Percentiles rank a stretch among this genome's conserved stretches.
phyloP scores from a whole-genome alignment of 2,797 vertebrate species.

The Microtus agrestis region DNA sequence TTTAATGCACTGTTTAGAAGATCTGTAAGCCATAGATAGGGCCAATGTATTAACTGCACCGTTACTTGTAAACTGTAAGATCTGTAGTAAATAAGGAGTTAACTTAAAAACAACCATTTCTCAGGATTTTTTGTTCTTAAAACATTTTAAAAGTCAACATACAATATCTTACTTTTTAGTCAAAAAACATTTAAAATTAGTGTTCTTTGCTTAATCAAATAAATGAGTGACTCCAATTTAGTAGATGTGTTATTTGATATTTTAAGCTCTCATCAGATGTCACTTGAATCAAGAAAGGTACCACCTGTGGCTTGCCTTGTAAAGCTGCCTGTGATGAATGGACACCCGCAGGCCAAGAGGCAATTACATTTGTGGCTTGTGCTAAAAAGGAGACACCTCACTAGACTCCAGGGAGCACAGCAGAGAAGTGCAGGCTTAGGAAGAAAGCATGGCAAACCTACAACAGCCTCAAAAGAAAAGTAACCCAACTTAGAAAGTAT shows the following conservation, averaged over 20 bases:
- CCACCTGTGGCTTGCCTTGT: conserved; percentile 90
- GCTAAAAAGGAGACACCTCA: conserved; percentile 88
- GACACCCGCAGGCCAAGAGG: conserved; percentile 89
- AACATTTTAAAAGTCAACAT: conserved; percentile 79
- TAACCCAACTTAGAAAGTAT: background rate
- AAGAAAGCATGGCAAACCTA: conserved; percentile 82
- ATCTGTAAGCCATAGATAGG: background rate
- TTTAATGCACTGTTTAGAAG: conserved; percentile 1
- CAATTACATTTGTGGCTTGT: conserved; percentile 91
- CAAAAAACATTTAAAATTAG: conserved; percentile 85
- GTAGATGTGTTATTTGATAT: conserved; percentile 88
- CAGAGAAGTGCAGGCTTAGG: conserved; percentile 87
- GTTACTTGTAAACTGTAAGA: conserved; percentile 40
- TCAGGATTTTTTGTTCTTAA: conserved; percentile 67
- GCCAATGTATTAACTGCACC: background rate
- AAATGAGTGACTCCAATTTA: conserved; percentile 87
- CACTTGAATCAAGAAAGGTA: conserved; percentile 89
- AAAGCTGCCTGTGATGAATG: conserved; percentile 89
- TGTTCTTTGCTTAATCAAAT: conserved; percentile 87
- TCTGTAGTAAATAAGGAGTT: conserved; percentile 80
- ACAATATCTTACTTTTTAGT: conserved; percentile 76
- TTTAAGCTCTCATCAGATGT: conserved; percentile 89
- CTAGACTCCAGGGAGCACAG: conserved; percentile 87
- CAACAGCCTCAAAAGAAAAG: conserved; percentile 81
- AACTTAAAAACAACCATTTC: conserved; percentile 62